Conservation (phyloP, 92 coral and sea anemone species). For the Scolanthus callimorphus region DNA sequence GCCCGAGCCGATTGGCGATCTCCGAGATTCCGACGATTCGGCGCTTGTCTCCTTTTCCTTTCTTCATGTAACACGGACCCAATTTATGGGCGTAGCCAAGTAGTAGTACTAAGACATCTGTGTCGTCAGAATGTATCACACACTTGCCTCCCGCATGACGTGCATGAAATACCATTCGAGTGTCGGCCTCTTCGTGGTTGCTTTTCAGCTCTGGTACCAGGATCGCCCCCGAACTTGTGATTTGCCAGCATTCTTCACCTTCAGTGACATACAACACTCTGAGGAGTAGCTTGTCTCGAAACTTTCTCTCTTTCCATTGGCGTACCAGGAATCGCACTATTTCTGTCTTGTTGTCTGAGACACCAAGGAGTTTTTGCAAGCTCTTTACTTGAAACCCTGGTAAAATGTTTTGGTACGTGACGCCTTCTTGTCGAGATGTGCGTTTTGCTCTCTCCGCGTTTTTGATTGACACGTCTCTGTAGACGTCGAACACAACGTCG, state of each 20-base stretch:
- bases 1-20: conserved; percentile 20
- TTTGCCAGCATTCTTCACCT: conserved; percentile 30
- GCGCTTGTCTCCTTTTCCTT: conserved; percentile 28
- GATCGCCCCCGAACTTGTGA: conserved; percentile 4
- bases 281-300: conserved; percentile 35
- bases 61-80: conserved; percentile 52
- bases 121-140: conserved; percentile 44
- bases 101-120: conserved; percentile 49
- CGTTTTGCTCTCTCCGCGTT: conserved; percentile 28
- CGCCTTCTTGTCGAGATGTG: conserved; percentile 19
- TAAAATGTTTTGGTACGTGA: conserved; percentile 12
- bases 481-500: conserved; percentile 38
- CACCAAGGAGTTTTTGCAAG: conserved; percentile 41
- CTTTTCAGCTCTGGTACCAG: conserved; percentile 44
- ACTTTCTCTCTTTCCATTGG: conserved; percentile 35
- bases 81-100: conserved; percentile 28
- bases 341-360: conserved; percentile 47
- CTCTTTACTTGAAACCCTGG: conserved; percentile 39
- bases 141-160: conserved; percentile 43
- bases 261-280: conserved; percentile 24
- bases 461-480: conserved; percentile 29
- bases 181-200: conserved; percentile 50
- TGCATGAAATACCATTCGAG: conserved; percentile 58
- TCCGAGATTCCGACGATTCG: conserved; percentile 32
- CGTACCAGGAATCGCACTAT: conserved; percentile 41